Conservation (phyloP, 2,113 vertebrate genomes). For the Dasypus novemcinctus region DNA sequence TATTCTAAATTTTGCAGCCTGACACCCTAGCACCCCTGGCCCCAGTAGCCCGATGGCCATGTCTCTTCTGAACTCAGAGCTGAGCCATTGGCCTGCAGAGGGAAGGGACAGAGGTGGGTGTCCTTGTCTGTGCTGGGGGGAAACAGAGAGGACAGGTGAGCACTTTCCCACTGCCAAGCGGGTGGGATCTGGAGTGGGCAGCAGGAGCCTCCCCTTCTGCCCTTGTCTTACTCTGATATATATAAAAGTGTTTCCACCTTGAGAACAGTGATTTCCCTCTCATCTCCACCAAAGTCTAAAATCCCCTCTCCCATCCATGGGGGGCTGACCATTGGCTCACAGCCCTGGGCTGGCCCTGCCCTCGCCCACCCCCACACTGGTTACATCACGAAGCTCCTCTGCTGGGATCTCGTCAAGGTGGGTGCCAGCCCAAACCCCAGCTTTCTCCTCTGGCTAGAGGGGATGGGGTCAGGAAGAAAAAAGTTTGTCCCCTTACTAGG, state of each 20-base stretch:
- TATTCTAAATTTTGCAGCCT: neutral
- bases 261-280: neutral
- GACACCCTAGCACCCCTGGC: neutral
- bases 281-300: neutral
- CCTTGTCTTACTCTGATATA: neutral
- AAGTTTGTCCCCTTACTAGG: too few relatives aligned
- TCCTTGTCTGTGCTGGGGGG: neutral
- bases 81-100: neutral
- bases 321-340: neutral
- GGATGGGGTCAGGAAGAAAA: neutral
- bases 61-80: neutral
- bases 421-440: neutral
- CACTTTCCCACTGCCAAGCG: neutral
- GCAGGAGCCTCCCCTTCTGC: neutral
- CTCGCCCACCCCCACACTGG: too few relatives aligned
- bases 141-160: neutral
- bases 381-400: neutral
- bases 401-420: fast-evolving
- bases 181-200: too few relatives aligned
- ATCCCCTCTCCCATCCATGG: neutral
- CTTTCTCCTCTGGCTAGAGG: neutral
- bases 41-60: neutral
- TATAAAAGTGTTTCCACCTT: neutral
- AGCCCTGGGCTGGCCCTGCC: fast-evolving
- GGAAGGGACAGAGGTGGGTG: neutral